Evolutionary conservation across 2,797 vertebrate species (phyloP).

Genomic region (Cyclura pinguis): DNA sequence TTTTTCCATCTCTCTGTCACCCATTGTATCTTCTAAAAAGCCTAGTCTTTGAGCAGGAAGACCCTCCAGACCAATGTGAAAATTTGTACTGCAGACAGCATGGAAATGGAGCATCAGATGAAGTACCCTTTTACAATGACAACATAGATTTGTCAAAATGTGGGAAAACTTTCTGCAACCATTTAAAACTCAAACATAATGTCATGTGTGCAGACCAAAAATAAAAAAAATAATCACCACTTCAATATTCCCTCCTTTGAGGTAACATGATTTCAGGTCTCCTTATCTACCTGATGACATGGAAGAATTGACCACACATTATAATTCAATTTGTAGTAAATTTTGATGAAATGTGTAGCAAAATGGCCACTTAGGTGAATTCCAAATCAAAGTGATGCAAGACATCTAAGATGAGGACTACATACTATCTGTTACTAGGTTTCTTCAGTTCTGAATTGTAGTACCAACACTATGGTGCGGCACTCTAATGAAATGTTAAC

Average conservation of each 20-base stretch:
- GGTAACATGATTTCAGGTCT: background rate
- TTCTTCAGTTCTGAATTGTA: background rate
- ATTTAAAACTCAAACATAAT: background rate
- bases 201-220: no score
- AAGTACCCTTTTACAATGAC: no score
- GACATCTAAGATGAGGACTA: background rate
- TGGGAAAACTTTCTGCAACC: background rate
- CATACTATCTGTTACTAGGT: background rate
- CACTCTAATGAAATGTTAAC: no score
- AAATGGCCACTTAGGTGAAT: background rate
- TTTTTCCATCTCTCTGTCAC: no score
- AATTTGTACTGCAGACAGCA: no score
- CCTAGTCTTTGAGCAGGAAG: no score
- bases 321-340: background rate
- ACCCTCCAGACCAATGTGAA: no score
- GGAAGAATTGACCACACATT: background rate
- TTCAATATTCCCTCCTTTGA: background rate
- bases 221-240: no score
- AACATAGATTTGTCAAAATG: background rate
- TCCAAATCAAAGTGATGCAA: background rate
- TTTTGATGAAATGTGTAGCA: background rate
- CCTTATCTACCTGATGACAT: background rate
- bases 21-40: no score
- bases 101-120: no score
- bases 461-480: background rate